Evolutionary conservation across 2,888 invertebrate species (phyloP), one percentile per base, ranked within the genome.

Genomic region (Tenthredo livida): DNA sequence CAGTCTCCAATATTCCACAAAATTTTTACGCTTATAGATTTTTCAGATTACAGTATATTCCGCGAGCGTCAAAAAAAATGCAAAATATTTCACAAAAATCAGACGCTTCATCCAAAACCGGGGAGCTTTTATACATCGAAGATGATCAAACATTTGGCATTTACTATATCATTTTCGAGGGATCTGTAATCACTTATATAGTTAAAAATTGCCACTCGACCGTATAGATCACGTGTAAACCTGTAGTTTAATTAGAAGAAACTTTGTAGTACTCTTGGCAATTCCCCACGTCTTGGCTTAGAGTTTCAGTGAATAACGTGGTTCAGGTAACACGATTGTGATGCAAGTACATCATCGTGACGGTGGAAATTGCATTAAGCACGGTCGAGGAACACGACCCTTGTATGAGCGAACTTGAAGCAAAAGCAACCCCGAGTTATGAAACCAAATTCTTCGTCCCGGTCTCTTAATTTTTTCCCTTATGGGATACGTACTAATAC

Each of bases 321-420:
- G 43, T 40, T 43, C 40, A 43, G 72, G 72, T 43, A 73, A 73
- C 72, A 73, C 40, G 43, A 72, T 73, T 73, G 72, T 73, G 43
- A 73, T 73, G 72, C 72, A 73, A 73, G 43, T 73, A 73, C 72
- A 73, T 73, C 72, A 73, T 43, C 72, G 40, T 21, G 72, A 73
- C 72, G 43, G 40, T 73, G 43, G n/a, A 73, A 73, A 73, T 73
- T 73, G 43, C 72, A 73, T 37, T 73, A 73, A 73, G 40, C 72
- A 73, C 72, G 40, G 40, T 73, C 40, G 72, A 25, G 37, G 21
- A 73, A 21, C 37, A 43, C 72, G 72, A 73, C 43, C 72, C 72
- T 43, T 73, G 72, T 43, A 73, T 21, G 72, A 73, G 72, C 72
- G 43, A 73, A 73, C 72, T 73, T 73, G 40, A 73, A 73, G 72